phyloP scores from a whole-genome alignment of 2,888 invertebrate genomes.

The Drosophila cracens region DNA sequence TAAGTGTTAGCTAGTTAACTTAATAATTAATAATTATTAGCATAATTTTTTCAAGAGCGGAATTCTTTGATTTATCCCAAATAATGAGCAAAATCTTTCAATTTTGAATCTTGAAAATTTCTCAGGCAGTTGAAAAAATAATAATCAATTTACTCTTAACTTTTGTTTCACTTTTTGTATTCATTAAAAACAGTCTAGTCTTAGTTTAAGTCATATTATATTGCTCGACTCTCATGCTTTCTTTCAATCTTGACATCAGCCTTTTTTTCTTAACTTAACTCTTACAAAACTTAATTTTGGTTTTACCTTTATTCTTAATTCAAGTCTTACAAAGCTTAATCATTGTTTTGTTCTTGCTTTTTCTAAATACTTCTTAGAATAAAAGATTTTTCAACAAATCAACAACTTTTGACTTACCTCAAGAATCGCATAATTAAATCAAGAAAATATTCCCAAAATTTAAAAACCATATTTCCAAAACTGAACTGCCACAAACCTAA shows the following conservation, averaged over 20 bases:
- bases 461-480: rapidly evolving
- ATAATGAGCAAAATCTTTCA: neutral
- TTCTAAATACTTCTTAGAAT: neutral
- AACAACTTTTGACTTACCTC: neutral
- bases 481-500: neutral
- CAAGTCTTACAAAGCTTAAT: neutral
- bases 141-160: rapidly evolving
- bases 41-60: neutral
- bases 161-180: neutral
- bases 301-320: neutral
- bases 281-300: neutral
- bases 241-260: neutral
- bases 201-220: neutral
- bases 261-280: neutral
- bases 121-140: neutral
- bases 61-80: neutral
- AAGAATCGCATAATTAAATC: neutral
- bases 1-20: neutral
- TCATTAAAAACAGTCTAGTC: neutral
- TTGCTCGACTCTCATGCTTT: neutral
- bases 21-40: too few relatives aligned
- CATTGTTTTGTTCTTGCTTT: neutral
- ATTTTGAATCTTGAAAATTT: neutral
- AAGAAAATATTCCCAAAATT: neutral
- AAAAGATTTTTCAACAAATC: neutral